Evolutionary conservation across 2,888 invertebrate genomes (phyloP).

Genomic region (Anoncus sp.): DNA sequence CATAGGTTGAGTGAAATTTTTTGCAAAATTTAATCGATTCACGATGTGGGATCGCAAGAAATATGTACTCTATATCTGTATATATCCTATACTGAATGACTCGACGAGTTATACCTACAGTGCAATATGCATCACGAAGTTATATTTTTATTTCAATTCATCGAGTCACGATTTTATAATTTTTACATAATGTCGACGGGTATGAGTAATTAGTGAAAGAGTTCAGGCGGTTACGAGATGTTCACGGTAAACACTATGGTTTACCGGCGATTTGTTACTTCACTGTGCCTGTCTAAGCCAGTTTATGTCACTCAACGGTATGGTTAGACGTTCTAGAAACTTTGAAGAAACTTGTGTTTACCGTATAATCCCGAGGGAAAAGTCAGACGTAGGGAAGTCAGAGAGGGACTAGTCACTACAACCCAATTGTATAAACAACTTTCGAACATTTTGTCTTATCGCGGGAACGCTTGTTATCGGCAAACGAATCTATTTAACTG

Average conservation of each 20-base stretch:
- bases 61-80: too few species aligned
- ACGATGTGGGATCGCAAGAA: not conserved
- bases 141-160: conserved; percentile 14
- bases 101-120: not conserved
- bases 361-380: not conserved
- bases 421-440: conserved; percentile 12
- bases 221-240: too few species aligned
- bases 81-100: conserved; percentile 7
- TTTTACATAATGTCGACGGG: conserved; percentile 34
- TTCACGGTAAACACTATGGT: too few species aligned
- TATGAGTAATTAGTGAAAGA: conserved; percentile 10
- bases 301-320: conserved; percentile 24
- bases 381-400: conserved; percentile 7
- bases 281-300: too few species aligned
- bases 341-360: conserved; percentile 7
- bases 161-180: conserved; percentile 32
- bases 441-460: conserved; percentile 53
- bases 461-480: conserved; percentile 49
- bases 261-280: too few species aligned
- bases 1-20: too few species aligned
- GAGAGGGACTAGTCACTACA: conserved; percentile 16
- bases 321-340: not conserved
- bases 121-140: conserved; percentile 1
- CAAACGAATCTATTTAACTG: conserved; percentile 52
- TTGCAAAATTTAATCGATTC: conserved; percentile 8